These are phyloP conservation scores for Apamea crenata DNA, from an alignment of 2,888 invertebrate genomes.

Conservation along the genomic window DNA sequence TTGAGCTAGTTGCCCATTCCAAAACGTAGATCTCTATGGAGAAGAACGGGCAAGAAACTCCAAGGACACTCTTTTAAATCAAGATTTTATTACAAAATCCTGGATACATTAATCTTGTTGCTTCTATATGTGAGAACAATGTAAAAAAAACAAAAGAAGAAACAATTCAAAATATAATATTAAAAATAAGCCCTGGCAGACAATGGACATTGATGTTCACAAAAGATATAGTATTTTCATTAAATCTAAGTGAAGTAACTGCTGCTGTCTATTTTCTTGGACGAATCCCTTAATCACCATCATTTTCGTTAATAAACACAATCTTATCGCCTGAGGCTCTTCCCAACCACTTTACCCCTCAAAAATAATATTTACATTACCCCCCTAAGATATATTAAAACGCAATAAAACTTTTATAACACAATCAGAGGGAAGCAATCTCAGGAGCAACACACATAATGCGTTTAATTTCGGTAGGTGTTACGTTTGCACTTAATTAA, in stretches of 20 bases:
- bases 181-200: no score
- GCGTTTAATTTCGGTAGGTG: conserved; percentile 74
- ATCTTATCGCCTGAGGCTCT: conserved; percentile 21
- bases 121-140: no score
- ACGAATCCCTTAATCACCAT: neutral
- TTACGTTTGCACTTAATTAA: conserved; percentile 79
- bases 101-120: no score
- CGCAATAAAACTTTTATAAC: conserved; percentile 70
- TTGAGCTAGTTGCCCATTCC: no score
- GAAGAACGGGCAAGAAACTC: no score
- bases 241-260: neutral
- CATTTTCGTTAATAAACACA: conserved; percentile 17
- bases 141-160: no score
- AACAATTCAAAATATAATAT: no score
- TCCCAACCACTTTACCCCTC: conserved; percentile 20
- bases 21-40: no score
- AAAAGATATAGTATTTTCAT: neutral
- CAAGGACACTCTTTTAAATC: no score
- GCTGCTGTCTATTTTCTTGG: neutral
- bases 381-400: conserved; percentile 55
- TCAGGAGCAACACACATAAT: conserved; percentile 69
- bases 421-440: conserved; percentile 70
- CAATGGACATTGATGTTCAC: neutral
- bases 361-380: conserved; percentile 54
- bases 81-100: no score